These are phyloP conservation scores for Spisula solida DNA, from an alignment of 2,888 invertebrate species.

Conservation along the genomic window DNA sequence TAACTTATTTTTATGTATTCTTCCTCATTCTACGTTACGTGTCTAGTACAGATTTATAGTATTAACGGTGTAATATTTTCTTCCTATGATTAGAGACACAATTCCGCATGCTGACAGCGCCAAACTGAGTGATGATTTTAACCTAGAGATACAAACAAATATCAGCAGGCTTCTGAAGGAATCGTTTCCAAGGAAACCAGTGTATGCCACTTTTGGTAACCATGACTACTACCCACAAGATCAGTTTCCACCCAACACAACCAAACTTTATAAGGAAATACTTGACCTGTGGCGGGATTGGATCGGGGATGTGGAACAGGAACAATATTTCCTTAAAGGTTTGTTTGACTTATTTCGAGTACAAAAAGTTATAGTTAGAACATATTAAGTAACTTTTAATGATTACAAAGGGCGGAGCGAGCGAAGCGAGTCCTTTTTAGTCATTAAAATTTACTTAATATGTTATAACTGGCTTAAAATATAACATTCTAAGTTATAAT, in stretches of 20 bases:
- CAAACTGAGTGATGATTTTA: constrained; percentile 90
- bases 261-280: constrained; percentile 90
- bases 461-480: too few species aligned
- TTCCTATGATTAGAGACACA: constrained; percentile 91
- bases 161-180: constrained; percentile 90
- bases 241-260: constrained; percentile 89
- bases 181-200: constrained; percentile 90
- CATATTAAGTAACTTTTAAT: too few species aligned
- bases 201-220: constrained; percentile 96
- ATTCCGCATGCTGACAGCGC: constrained; percentile 92
- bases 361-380: too few species aligned
- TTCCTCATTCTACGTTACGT: too few species aligned
- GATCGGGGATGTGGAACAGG: constrained; percentile 92
- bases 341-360: neutral
- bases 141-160: constrained; percentile 93
- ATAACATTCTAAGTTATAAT: too few species aligned
- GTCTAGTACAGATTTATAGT: too few species aligned
- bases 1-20: too few species aligned
- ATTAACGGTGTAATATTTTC: too few species aligned
- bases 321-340: constrained; percentile 95
- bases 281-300: constrained; percentile 91
- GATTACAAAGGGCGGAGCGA: too few species aligned
- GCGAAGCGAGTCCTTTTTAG: too few species aligned
- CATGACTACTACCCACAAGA: constrained; percentile 90
- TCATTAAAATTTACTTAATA: too few species aligned